Evolutionary conservation across 2,113 vertebrate species (phyloP).

Genomic region (Brachyhypopomus gauderio): DNA sequence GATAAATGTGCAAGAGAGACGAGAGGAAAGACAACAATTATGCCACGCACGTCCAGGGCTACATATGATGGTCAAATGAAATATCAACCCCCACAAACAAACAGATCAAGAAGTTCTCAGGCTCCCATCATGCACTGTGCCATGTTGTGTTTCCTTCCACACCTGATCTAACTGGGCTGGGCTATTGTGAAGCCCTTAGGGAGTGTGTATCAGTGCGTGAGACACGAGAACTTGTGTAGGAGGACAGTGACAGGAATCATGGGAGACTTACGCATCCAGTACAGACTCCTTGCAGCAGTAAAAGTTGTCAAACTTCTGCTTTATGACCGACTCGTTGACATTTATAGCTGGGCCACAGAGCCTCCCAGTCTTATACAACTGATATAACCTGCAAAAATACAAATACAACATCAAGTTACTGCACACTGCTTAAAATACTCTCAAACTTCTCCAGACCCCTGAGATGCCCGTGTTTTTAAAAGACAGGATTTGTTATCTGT

Average conservation of each 20-base stretch:
- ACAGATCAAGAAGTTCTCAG: too few relatives aligned
- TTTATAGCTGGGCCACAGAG: slow-evolving; percentile 92
- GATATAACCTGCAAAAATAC: slow-evolving; percentile 80
- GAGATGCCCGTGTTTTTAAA: background rate
- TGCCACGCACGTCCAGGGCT: background rate
- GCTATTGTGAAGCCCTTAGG: too few relatives aligned
- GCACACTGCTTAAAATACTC: background rate
- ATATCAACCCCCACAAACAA: too few relatives aligned
- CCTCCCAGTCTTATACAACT: slow-evolving; percentile 87
- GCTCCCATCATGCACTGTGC: too few relatives aligned
- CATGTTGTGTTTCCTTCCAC: too few relatives aligned
- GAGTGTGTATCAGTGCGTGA: background rate
- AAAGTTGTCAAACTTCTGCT: slow-evolving; percentile 95
- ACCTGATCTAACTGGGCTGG: too few relatives aligned
- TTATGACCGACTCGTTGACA: slow-evolving; percentile 92
- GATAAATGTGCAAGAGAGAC: background rate
- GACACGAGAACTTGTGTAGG: too few relatives aligned
- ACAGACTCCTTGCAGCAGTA: slow-evolving; percentile 95
- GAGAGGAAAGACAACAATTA: background rate
- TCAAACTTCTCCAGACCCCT: background rate
- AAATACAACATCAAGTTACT: background rate
- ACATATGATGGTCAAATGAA: too few relatives aligned
- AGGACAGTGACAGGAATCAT: background rate
- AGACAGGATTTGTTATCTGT: background rate
- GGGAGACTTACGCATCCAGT: slow-evolving; percentile 82